A percentile compares a stretch with the other conserved stretches of the same genome.
Conservation (phyloP, 2,888 invertebrate species). For the Heliothis peltigera region DNA sequence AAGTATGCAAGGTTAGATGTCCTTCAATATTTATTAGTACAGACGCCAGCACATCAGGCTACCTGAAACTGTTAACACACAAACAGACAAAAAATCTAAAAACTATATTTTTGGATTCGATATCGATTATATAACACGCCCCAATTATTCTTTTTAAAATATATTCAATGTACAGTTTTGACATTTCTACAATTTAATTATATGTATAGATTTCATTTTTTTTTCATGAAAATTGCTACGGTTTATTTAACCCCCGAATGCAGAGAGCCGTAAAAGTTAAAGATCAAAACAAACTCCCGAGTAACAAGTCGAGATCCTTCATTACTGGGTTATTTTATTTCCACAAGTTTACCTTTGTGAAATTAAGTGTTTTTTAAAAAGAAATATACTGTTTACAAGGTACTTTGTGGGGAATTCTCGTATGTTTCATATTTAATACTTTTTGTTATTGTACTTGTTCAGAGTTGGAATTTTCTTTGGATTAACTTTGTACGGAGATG, state of each 20-base stretch:
- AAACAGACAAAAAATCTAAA: no score
- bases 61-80: no score
- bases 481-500: background rate
- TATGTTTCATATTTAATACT: background rate
- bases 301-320: slow-evolving; percentile 33
- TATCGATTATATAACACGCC: no score
- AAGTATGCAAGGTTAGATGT: no score
- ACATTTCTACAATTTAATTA: no score
- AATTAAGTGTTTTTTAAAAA: slow-evolving; percentile 34
- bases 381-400: slow-evolving; percentile 35
- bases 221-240: slow-evolving; percentile 8
- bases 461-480: slow-evolving; percentile 16
- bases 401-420: slow-evolving; percentile 12
- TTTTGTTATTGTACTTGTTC: slow-evolving; percentile 3
- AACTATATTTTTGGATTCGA: no score
- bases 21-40: no score
- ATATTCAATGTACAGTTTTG: no score
- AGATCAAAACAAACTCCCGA: slow-evolving; percentile 40
- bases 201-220: no score
- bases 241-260: slow-evolving; percentile 9
- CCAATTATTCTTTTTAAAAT: no score
- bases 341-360: slow-evolving; percentile 15
- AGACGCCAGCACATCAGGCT: no score
- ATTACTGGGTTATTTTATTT: slow-evolving; percentile 30
- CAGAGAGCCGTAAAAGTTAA: slow-evolving; percentile 18